A percentile compares a stretch with the other conserved stretches of the same genome.
Conservation (phyloP, 2,797 vertebrate genomes). For the Threskiornis aethiopicus region DNA sequence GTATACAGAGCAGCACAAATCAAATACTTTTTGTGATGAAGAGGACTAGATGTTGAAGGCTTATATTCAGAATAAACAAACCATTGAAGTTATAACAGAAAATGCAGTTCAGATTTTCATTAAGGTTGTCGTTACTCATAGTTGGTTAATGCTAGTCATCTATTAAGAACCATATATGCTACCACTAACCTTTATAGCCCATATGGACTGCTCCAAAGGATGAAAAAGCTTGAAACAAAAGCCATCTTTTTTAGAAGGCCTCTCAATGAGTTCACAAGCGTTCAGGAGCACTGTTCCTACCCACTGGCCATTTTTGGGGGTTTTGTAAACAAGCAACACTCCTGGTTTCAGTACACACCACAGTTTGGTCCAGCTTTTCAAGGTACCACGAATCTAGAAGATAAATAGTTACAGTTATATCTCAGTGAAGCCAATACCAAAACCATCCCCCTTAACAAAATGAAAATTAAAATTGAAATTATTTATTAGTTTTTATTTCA, state of each 20-base stretch:
- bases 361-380: conserved; percentile 99
- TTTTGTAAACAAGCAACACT: conserved; percentile 97
- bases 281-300: conserved; percentile 97
- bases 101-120: neutral
- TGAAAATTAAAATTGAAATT: neutral
- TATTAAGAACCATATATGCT: neutral
- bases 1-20: neutral
- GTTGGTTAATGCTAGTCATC: neutral
- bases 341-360: conserved; percentile 99
- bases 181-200: conserved; percentile 94
- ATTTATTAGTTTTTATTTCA: neutral
- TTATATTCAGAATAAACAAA: neutral
- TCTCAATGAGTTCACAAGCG: conserved; percentile 97
- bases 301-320: conserved; percentile 96
- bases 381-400: conserved; percentile 91
- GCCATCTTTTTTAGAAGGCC: conserved; percentile 97
- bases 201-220: conserved; percentile 97
- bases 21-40: neutral
- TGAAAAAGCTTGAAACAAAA: conserved; percentile 99
- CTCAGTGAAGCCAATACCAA: neutral
- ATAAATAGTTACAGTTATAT: neutral
- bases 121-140: neutral
- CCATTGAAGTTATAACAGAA: neutral
- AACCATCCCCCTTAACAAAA: neutral
- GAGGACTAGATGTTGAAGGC: neutral